phyloP scores from a whole-genome alignment of 2,113 vertebrate genomes.

The Phrynosoma platyrhinos region DNA sequence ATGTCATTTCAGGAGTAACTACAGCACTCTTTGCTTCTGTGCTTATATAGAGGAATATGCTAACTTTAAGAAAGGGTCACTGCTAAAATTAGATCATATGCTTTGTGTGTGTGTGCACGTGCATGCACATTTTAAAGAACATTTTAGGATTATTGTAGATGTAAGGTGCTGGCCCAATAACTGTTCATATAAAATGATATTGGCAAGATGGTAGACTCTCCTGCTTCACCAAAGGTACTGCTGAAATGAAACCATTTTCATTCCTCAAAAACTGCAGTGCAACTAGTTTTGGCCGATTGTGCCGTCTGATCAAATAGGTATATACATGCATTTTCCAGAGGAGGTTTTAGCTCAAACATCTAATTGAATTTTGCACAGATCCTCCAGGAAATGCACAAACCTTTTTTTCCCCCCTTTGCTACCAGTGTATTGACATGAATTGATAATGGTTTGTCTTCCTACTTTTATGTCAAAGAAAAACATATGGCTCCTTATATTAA shows the following conservation, averaged over 20 bases:
- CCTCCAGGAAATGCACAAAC: too few relatives aligned
- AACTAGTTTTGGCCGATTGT: neutral
- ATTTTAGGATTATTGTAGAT: neutral
- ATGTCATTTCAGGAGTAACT: neutral
- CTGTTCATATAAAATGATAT: neutral
- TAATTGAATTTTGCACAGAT: conserved; percentile 17
- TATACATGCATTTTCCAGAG: neutral
- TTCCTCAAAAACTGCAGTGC: neutral
- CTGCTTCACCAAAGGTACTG: neutral
- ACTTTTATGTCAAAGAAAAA: conserved; percentile 48
- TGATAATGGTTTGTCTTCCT: conserved; percentile 45
- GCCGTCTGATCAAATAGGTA: conserved; percentile 13
- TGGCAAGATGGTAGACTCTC: conserved; percentile 1
- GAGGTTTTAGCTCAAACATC: conserved; percentile 26
- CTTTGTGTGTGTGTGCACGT: neutral
- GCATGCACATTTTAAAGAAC: neutral
- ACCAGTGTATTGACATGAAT: conserved; percentile 18
- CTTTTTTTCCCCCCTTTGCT: neutral
- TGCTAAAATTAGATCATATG: neutral
- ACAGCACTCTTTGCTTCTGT: neutral
- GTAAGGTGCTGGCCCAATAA: neutral
- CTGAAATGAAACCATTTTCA: neutral
- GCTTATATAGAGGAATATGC: neutral
- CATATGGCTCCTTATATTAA: conserved; percentile 45
- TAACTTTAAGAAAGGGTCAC: conserved; percentile 5